Conservation (phyloP, 2,888 invertebrate genomes). For the Neria commutata region DNA sequence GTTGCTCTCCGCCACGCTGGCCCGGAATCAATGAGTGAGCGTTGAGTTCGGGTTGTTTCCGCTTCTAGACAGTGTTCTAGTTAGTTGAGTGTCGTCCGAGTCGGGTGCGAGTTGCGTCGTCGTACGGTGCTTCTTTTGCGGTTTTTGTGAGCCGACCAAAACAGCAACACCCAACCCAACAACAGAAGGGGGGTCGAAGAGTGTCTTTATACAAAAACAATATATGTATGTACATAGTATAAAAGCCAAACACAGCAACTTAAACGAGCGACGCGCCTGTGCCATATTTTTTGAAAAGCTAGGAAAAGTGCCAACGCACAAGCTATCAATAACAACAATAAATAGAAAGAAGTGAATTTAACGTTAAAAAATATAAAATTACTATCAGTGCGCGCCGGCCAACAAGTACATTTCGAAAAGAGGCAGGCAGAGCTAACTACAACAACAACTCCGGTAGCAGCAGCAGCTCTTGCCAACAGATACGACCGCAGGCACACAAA, state of each 20-base stretch:
- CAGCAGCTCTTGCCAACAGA: not conserved
- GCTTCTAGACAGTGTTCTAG: slow-evolving; percentile 38
- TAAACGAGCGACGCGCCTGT: too few species aligned
- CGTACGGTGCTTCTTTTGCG: too few species aligned
- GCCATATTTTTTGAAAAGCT: too few species aligned
- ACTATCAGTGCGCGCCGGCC: not conserved
- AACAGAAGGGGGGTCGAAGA: too few species aligned
- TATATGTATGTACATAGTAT: too few species aligned
- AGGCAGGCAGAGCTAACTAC: too few species aligned
- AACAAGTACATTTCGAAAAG: not conserved
- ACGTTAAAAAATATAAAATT: not conserved
- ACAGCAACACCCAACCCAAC: too few species aligned
- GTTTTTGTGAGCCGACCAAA: too few species aligned
- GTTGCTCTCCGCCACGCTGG: slow-evolving; percentile 2
- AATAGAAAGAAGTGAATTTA: not conserved
- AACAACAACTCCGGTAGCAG: too few species aligned
- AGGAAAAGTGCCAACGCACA: too few species aligned
- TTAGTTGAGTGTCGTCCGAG: slow-evolving; percentile 36
- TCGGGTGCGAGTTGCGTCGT: not conserved
- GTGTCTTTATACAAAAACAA: too few species aligned
- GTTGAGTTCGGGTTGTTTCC: slow-evolving; percentile 17
- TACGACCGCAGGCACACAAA: not conserved
- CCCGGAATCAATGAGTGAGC: not conserved
- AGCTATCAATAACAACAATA: slow-evolving; percentile 7
- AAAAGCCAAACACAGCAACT: too few species aligned